phyloP scores from a whole-genome alignment of 2,888 invertebrate species.

The Psylliodes chrysocephalus region DNA sequence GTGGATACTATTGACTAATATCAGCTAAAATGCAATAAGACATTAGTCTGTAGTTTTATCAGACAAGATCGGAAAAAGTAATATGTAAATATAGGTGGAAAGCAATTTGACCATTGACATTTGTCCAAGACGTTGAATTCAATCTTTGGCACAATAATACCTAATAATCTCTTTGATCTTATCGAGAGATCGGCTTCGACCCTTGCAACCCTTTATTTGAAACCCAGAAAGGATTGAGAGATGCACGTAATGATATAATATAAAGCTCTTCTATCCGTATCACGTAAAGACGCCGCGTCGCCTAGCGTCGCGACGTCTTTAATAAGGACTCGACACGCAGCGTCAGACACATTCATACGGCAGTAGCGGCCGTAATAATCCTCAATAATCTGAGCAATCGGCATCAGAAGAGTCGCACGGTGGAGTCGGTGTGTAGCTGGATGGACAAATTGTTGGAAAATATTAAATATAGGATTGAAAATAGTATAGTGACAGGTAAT shows the following conservation, averaged over 20 bases:
- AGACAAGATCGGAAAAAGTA: too few relatives aligned
- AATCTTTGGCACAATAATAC: conserved; percentile 1
- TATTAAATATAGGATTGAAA: too few relatives aligned
- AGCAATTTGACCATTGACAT: too few relatives aligned
- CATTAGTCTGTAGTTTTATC: too few relatives aligned
- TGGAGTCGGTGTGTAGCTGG: too few relatives aligned
- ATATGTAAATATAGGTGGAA: too few relatives aligned
- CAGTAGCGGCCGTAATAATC: conserved; percentile 19
- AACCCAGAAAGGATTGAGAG: conserved; percentile 9
- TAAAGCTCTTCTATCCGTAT: conserved; percentile 32
- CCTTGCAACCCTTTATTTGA: conserved; percentile 20
- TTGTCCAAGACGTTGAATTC: neutral
- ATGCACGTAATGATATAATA: conserved; percentile 28
- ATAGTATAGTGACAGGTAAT: too few relatives aligned
- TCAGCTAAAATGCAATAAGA: too few relatives aligned
- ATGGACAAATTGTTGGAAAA: too few relatives aligned
- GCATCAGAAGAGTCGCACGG: conserved; percentile 36
- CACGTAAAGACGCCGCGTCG: conserved; percentile 28
- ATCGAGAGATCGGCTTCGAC: conserved; percentile 12
- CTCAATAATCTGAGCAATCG: conserved; percentile 47
- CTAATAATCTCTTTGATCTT: conserved; percentile 2
- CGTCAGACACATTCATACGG: conserved; percentile 36
- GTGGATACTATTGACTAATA: too few relatives aligned
- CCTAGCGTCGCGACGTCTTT: too few relatives aligned
- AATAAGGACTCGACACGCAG: conserved; percentile 30